Evolutionary conservation across 2,113 vertebrate species (phyloP).

Genomic region (Pimephales promelas): DNA sequence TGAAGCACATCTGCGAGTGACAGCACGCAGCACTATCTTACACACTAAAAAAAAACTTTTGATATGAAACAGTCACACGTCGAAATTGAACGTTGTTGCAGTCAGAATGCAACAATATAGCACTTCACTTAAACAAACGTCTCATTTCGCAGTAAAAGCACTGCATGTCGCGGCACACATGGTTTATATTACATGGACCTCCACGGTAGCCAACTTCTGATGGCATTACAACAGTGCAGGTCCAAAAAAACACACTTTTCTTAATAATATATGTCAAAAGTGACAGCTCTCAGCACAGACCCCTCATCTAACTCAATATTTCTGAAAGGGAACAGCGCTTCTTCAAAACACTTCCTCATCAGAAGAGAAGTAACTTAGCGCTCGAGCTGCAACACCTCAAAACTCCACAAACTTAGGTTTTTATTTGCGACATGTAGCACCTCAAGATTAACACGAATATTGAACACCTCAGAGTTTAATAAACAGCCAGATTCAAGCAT

Average conservation of each 20-base stretch:
- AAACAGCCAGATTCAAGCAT: background rate
- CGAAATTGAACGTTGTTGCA: background rate
- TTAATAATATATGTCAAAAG: background rate
- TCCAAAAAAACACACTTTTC: background rate
- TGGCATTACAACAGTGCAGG: background rate
- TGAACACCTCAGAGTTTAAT: background rate
- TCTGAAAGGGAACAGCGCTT: background rate
- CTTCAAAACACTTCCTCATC: conserved; percentile 36
- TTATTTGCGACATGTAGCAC: background rate
- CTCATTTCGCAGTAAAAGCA: background rate
- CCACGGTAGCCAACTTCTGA: background rate
- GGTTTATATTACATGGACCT: background rate
- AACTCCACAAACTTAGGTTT: background rate
- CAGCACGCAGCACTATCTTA: background rate
- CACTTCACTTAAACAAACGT: background rate
- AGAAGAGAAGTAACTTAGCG: background rate
- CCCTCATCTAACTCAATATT: too few relatives aligned
- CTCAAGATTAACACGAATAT: too few relatives aligned
- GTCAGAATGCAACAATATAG: background rate
- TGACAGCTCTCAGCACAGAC: background rate
- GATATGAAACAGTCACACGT: background rate
- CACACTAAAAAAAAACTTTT: too few relatives aligned
- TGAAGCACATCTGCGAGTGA: background rate
- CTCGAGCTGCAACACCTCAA: too few relatives aligned
- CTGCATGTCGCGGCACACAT: background rate